Evolutionary conservation across 2,888 invertebrate genomes (phyloP), one percentile per base, ranked within the genome.

Genomic region (Agonopterix subpropinquella): DNA sequence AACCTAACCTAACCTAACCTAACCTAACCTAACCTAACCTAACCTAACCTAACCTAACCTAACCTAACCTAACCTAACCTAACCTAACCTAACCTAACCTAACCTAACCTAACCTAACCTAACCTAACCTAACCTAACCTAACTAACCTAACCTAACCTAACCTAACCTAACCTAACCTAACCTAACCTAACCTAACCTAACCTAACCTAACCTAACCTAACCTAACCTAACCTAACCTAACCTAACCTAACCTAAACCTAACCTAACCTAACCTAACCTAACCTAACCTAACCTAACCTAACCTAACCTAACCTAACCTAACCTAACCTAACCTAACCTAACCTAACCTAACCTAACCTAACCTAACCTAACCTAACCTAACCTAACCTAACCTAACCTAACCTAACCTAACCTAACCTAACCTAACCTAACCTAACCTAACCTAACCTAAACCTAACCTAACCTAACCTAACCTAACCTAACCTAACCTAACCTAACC

Each of bases 391-490:
- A 50, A 47, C 50, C 50, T 47, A 50, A 48, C 48, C 50, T 50
- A 53, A 50, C 50, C 48, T 46, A 53, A 46, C 50, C 48, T 45
- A 50, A 53, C 48, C 48, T 44, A 53, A 53, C 53, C 46, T 44
- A 53, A 53, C 49, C 47, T 49, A 53, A 53, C 49, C 48, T 45
- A 47, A 49, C 53, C 49, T 49, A 51, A 51, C 51, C 44, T 47
- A 50, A 48, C 44, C 39, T 43, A 42, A 51, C 44, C 51, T 43
- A 44, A 47, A 52, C 52, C 52, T 50, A 52, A 52, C 51, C 54
- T 50, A 54, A 54, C 54, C 52, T 53, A 53, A 53, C 53, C 55
- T 53, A 55, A 55, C 55, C 53, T 55, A 55, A 55, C 56, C 56
- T 54, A 56, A 54, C 58, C 57, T 54, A 52, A 53, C 53, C 53